Percentiles rank a stretch among this genome's conserved stretches.
phyloP scores from a whole-genome alignment of 2,113 vertebrate species.

The Myrmecophaga tridactyla region DNA sequence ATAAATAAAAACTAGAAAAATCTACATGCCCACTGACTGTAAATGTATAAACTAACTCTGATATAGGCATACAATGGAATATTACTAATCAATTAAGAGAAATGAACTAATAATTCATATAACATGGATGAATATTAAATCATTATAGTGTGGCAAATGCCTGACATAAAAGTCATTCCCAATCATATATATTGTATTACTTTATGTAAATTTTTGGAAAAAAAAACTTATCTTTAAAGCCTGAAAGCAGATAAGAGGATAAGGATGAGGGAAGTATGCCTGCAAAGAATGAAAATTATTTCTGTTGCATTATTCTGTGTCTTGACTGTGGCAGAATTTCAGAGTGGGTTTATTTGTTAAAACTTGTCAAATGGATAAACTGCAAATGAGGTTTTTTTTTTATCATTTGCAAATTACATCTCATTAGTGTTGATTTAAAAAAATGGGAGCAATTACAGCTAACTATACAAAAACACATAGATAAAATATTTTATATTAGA shows the following conservation, averaged over 20 bases:
- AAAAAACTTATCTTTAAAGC: not conserved
- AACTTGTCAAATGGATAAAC: not conserved
- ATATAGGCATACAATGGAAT: not conserved
- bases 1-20: not conserved
- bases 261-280: not conserved
- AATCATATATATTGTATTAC: not conserved
- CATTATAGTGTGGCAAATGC: not conserved
- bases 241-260: not conserved
- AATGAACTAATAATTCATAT: not conserved
- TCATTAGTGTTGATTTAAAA: not conserved
- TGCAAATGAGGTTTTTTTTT: not conserved
- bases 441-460: not conserved
- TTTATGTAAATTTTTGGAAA: not conserved
- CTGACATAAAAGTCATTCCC: not conserved
- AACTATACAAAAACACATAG: not conserved
- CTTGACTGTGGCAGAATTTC: not conserved
- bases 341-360: not conserved
- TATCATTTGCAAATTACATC: not conserved
- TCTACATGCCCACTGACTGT: not conserved
- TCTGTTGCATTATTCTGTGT: not conserved
- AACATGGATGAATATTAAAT: not conserved
- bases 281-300: too few relatives aligned
- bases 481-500: not conserved
- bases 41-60: not conserved
- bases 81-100: not conserved